phyloP scores from a whole-genome alignment of 2,113 vertebrate genomes.

The Choloepus hoffmanni region DNA sequence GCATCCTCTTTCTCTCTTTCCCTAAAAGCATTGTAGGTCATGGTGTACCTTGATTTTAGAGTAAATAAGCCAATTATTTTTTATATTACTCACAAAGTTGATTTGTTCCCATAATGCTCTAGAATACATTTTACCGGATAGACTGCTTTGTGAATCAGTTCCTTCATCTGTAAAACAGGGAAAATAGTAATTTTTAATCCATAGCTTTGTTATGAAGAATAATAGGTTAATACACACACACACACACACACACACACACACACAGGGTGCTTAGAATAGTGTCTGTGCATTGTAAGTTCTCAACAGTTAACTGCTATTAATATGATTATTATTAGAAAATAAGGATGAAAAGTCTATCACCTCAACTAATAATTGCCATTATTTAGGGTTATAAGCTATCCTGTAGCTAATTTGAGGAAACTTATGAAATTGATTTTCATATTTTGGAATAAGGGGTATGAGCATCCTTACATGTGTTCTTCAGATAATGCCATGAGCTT shows the following conservation, averaged over 20 bases:
- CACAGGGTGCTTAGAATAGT: background rate
- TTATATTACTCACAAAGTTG: background rate
- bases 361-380: background rate
- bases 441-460: background rate
- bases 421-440: background rate
- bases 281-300: background rate
- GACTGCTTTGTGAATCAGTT: background rate
- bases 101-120: background rate
- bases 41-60: background rate
- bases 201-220: background rate
- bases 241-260: too few relatives aligned
- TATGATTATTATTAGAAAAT: background rate
- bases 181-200: background rate
- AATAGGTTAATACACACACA: background rate
- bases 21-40: background rate
- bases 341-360: background rate
- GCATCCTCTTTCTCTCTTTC: background rate
- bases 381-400: background rate
- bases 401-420: background rate
- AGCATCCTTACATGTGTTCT: background rate
- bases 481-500: background rate
- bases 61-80: background rate
- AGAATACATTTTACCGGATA: background rate
- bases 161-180: background rate
- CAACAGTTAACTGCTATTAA: background rate